Base-by-base conservation (phyloP, 2,113 vertebrate genomes). In the Gymnobelideus leadbeateri region DNA sequence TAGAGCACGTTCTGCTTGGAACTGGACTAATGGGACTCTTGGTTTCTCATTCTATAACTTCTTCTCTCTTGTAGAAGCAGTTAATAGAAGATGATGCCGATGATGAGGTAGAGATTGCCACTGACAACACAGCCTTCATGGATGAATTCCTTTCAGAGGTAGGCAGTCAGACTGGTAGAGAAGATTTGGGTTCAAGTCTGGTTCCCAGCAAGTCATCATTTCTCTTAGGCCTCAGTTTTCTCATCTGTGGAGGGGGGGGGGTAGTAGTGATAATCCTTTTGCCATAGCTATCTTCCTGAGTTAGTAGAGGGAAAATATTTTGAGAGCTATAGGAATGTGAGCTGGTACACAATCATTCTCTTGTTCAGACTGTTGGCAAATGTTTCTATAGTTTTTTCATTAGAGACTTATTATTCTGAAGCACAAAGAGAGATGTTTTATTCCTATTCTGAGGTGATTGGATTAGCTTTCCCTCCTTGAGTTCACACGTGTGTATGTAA, bases 61-160 rank as follows among this genome's bases (percentile, higher is more conserved):
- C 92, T 28, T 0, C 53, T 51, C 21, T 52, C 93, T 95, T 90
- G 0, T 95, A 99, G 99, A 99, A 99, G 26, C 99, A 99, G 93
- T 99, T 99, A 50, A 98, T 98, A 0, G 99, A 99, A 2, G 99
- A 99, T 23, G 99, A 99, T 0, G 99, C 99, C 0, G 57, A 98
- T 0, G 99, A 99, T 5, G 99, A 99, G 57, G 99, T 99, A 92
- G 99, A 99, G 98, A 99, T 99, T 0, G 98, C 99, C 0, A 97
- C 99, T 16, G 99, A 99, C 98, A 99, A 99, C 47, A 99, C 99
- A 4, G 99, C 99, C 0, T 99, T 99, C 93, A 99, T 99, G 99
- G 99, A 99, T 0, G 99, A 99, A 92, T 99, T 99, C 98, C 99
- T 99, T 96, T 96, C 97, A 0, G 99, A 99, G 99, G 99, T 99